Percentiles rank a stretch among this genome's conserved stretches.
Evolutionary conservation across 2,113 vertebrate genomes (phyloP).

Genomic region (Sander vitreus): DNA sequence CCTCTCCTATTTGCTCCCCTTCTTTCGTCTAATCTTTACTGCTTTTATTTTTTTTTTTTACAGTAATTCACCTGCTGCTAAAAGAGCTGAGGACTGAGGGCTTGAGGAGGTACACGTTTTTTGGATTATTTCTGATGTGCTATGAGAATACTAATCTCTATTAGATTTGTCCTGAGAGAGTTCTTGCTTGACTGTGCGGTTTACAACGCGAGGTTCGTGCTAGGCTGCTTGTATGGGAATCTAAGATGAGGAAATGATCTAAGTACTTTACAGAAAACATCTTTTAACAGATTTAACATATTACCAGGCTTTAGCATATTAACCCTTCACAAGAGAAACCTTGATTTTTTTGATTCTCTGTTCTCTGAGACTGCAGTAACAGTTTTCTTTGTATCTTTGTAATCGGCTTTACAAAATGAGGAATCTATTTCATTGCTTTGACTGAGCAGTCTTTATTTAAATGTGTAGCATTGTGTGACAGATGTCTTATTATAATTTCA

Average conservation of each 20-base stretch:
- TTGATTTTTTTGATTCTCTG: background rate
- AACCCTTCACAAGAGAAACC: slow-evolving; percentile 25
- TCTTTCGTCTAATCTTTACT: slow-evolving; percentile 50
- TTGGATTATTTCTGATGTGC: slow-evolving; percentile 72
- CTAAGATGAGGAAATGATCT: slow-evolving; percentile 13
- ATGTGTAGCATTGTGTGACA: slow-evolving; percentile 39
- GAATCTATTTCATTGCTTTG: background rate
- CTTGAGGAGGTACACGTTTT: slow-evolving; percentile 62
- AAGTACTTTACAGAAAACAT: slow-evolving; percentile 14
- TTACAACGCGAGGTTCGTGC: slow-evolving; percentile 18
- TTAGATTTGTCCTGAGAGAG: slow-evolving; percentile 69
- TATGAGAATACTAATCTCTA: slow-evolving; percentile 70
- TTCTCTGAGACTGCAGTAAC: background rate
- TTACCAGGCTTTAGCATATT: slow-evolving; percentile 30
- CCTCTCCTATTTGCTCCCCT: slow-evolving; percentile 54
- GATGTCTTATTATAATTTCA: slow-evolving; percentile 61
- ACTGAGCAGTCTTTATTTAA: slow-evolving; percentile 25
- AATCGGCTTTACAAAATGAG: slow-evolving; percentile 6
- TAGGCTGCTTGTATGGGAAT: slow-evolving; percentile 13
- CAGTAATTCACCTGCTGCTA: slow-evolving; percentile 72
- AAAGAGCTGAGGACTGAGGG: slow-evolving; percentile 36
- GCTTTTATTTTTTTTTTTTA: slow-evolving; percentile 4
- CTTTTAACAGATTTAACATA: slow-evolving; percentile 37
- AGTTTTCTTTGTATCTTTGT: background rate
- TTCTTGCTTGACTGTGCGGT: slow-evolving; percentile 40